Evolutionary conservation across 2,888 invertebrate genomes (phyloP).

Genomic region (Nomada hirtipes): DNA sequence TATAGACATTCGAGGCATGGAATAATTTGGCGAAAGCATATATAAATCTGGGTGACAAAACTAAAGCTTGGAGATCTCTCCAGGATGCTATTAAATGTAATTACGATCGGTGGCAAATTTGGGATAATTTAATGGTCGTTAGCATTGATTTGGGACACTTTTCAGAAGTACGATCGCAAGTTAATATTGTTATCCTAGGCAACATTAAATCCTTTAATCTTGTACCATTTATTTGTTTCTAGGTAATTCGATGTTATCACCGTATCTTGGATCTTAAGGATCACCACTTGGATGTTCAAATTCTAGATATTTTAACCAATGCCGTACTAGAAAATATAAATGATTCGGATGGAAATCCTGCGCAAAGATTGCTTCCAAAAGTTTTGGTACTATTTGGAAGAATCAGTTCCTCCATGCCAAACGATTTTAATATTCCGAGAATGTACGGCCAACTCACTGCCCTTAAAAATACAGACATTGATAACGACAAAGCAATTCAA

Average conservation of each 20-base stretch:
- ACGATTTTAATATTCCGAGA: conserved; percentile 92
- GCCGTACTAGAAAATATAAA: conserved; percentile 88
- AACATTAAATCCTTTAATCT: neutral
- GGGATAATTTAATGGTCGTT: conserved; percentile 97
- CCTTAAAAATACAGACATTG: conserved; percentile 78
- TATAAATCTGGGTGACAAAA: conserved; percentile 93
- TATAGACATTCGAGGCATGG: conserved; percentile 97
- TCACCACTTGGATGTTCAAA: conserved; percentile 91
- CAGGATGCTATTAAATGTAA: conserved; percentile 96
- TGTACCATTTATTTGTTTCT: conserved; percentile 42
- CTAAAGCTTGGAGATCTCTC: conserved; percentile 92
- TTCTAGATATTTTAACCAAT: conserved; percentile 89
- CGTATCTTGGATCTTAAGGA: conserved; percentile 93
- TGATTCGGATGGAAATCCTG: conserved; percentile 86
- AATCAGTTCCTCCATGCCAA: conserved; percentile 89
- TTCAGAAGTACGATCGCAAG: conserved; percentile 87
- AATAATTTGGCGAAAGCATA: conserved; percentile 98
- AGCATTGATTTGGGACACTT: conserved; percentile 95
- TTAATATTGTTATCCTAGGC: neutral
- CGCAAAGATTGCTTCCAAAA: conserved; percentile 83
- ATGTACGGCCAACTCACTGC: conserved; percentile 91
- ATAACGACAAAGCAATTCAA: conserved; percentile 86
- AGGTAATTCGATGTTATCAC: conserved; percentile 92
- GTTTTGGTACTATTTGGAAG: conserved; percentile 90
- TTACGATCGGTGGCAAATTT: conserved; percentile 96